A percentile compares a stretch with the other conserved stretches of the same genome.
Evolutionary conservation across 2,888 invertebrate genomes (phyloP).

Genomic region (Microctonus aethiopoides): DNA sequence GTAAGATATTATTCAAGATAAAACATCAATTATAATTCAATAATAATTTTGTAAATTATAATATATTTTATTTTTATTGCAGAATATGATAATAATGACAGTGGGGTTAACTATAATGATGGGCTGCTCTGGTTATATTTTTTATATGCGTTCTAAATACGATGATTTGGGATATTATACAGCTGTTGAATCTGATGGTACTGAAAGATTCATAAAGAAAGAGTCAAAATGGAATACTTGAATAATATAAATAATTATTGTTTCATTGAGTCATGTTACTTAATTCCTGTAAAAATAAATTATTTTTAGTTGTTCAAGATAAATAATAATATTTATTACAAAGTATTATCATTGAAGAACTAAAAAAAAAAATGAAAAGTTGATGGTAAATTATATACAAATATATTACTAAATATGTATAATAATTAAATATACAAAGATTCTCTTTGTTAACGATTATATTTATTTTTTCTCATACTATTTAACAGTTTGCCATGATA

Average conservation of each 20-base stretch:
- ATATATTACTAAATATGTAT: background rate
- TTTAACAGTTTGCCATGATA: background rate
- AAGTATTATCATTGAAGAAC: background rate
- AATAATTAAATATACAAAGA: background rate
- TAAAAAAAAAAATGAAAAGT: background rate
- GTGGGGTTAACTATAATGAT: slow-evolving; percentile 81
- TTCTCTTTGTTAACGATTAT: background rate
- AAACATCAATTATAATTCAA: background rate
- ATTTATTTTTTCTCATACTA: background rate
- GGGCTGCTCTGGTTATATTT: slow-evolving; percentile 81
- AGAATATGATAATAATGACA: slow-evolving; percentile 90
- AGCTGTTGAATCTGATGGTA: slow-evolving; percentile 82
- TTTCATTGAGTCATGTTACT: slow-evolving; percentile 31
- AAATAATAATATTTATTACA: background rate
- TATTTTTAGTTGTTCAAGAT: background rate
- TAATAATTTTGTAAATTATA: background rate
- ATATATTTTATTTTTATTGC: slow-evolving; percentile 62
- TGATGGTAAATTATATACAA: background rate
- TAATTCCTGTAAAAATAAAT: background rate
- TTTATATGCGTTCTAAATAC: slow-evolving; percentile 86
- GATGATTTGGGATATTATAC: slow-evolving; percentile 84
- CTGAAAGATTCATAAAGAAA: slow-evolving; percentile 79
- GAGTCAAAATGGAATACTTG: slow-evolving; percentile 80
- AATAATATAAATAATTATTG: slow-evolving; percentile 22
- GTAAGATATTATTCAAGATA: slow-evolving; percentile 70